Conservation (phyloP, 2,888 invertebrate genomes). For the Parapristionchus giblindavisi region DNA sequence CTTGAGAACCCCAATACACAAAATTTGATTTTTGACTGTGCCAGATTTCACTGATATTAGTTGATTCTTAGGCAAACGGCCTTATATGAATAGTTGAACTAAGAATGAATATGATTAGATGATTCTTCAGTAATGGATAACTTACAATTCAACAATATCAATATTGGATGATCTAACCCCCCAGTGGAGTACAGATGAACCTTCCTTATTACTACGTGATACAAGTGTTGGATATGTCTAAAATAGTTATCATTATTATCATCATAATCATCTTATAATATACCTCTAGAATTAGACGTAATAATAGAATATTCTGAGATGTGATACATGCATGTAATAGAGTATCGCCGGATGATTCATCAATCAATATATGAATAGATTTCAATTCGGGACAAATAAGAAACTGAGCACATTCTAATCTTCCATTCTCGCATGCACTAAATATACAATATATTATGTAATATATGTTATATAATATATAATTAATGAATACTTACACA, state of each 20-base stretch:
- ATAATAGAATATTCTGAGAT: slow-evolving; percentile 83
- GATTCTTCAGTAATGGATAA: slow-evolving; percentile 75
- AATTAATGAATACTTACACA: slow-evolving; percentile 9
- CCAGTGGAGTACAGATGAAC: slow-evolving; percentile 62
- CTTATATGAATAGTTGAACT: no score
- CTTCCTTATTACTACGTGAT: slow-evolving; percentile 57
- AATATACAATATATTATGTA: slow-evolving; percentile 25
- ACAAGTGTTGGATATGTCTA: slow-evolving; percentile 54
- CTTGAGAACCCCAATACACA: no score
- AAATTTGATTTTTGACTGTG: no score
- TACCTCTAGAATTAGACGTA: slow-evolving; percentile 79
- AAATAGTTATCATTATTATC: background rate
- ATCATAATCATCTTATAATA: background rate
- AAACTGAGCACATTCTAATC: slow-evolving; percentile 80
- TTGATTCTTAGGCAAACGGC: no score
- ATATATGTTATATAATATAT: background rate
- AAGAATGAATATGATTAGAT: no score
- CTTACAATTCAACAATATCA: slow-evolving; percentile 56
- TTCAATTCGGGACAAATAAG: slow-evolving; percentile 79
- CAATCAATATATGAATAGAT: slow-evolving; percentile 84
- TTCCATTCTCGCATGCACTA: slow-evolving; percentile 87
- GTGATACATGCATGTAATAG: slow-evolving; percentile 90
- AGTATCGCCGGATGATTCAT: slow-evolving; percentile 89
- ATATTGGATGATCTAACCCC: slow-evolving; percentile 61
- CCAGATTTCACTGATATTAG: no score